Conservation (phyloP, 2,113 vertebrate species). For the Morone chrysops region DNA sequence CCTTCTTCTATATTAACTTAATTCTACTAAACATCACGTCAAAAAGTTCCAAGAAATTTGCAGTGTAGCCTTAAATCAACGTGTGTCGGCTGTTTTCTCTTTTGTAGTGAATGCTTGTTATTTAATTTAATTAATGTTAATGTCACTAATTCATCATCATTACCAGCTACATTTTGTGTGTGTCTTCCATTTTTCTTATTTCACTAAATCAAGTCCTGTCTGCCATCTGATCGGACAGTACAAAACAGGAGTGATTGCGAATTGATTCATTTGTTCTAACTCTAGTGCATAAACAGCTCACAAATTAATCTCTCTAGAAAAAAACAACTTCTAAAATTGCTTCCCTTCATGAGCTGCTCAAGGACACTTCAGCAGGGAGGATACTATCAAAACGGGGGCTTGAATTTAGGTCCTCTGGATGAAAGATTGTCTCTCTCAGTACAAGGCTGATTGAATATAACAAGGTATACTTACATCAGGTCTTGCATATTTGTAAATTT, state of each 20-base stretch:
- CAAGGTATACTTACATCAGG: not conserved
- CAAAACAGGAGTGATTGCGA: constrained; percentile 26
- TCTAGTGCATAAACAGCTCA: not conserved
- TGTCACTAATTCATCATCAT: constrained; percentile 30
- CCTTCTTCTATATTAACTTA: not conserved
- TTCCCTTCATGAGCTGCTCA: constrained; percentile 30
- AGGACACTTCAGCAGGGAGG: constrained; percentile 48
- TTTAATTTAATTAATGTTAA: constrained; percentile 27
- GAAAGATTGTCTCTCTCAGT: constrained; percentile 19
- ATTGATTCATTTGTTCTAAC: constrained; percentile 13
- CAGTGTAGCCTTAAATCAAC: not conserved
- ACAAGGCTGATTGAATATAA: constrained; percentile 39
- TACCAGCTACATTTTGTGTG: not conserved
- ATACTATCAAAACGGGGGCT: constrained; percentile 4
- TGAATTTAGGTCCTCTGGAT: constrained; percentile 44
- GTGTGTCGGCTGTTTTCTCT: not conserved
- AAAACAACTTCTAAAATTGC: not conserved
- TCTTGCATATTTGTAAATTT: constrained; percentile 4
- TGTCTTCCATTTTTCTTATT: not conserved
- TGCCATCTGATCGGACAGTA: constrained; percentile 16
- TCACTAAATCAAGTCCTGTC: not conserved
- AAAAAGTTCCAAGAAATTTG: not conserved
- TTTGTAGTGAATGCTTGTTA: not conserved
- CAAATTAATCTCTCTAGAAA: constrained; percentile 19
- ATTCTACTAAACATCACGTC: not conserved